Base-by-base conservation (phyloP, 2,113 vertebrate species). In the Herpetotheres cachinnans region DNA sequence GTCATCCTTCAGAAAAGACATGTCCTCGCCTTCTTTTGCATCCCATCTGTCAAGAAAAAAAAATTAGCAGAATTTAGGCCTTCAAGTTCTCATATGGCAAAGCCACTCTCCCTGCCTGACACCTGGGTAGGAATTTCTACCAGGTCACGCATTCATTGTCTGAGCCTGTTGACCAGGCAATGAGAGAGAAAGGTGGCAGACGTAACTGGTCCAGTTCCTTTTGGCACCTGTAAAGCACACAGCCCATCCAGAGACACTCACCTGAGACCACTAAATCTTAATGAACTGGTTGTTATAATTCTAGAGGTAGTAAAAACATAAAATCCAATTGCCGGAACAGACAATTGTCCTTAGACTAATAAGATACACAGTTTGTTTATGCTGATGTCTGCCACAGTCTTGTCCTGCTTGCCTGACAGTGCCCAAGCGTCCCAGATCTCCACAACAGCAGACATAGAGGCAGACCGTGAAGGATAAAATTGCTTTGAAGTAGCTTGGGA, bases 11-110 rank as follows among this genome's bases (percentile, higher is more conserved):
- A 93, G 82, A 86, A 93, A 76, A 78, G 65, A 49, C 38, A 90
- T 47, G 42, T 98, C 96, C 42, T 98, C 97, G 24, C 92, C 96
- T 96, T 98, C 98, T 94, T 98, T 98, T 56, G 44, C 32, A 65
- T 98, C 98, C 98, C 97, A 98, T 70, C 98, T 98, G 90, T 38
- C 80, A 94, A 94, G 92, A 89, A 50, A 96, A 40, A 78, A 62
- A 90, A 14, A 27, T 81, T 81, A 54, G 44, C 18, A 19, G 22
- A 67, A 80, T 58, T 83, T 17, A 85, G 30, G 36, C 22, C 34
- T 70, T 84, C 29, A 49, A 11, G 12, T 47, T 59, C 50, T 87
- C 21, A 18, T 10, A 44, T 9, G 25, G 49, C 16, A 81, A 82
- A 94, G 62, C 15, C 58, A 36, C 22, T 19, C 15, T 61, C 36